phyloP scores from a whole-genome alignment of 2,797 vertebrate species.

The Hydrocynus forskahlii region DNA sequence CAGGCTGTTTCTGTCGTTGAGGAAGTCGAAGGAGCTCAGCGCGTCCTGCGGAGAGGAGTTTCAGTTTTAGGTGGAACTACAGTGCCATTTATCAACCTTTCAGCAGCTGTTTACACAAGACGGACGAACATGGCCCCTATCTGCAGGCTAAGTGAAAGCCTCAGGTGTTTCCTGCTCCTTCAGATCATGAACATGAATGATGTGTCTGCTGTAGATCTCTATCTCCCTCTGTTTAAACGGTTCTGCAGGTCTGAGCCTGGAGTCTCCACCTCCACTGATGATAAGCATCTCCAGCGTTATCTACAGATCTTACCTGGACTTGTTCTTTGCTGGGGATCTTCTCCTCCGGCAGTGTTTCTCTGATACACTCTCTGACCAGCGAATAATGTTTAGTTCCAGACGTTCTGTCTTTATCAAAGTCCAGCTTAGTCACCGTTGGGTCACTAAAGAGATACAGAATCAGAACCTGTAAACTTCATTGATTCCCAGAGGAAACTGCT shows the following conservation, averaged over 20 bases:
- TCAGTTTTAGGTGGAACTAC: background rate
- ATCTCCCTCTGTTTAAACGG: slow-evolving; percentile 5
- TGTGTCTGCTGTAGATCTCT: slow-evolving; percentile 18
- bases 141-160: too few relatives aligned
- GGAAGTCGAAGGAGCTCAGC: slow-evolving; percentile 86
- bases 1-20: slow-evolving; percentile 88
- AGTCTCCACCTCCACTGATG: too few relatives aligned
- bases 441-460: slow-evolving; percentile 79
- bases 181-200: slow-evolving; percentile 20
- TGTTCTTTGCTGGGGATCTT: slow-evolving; percentile 80
- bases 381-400: slow-evolving; percentile 85
- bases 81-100: too few relatives aligned
- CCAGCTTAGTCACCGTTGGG: slow-evolving; percentile 91
- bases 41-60: slow-evolving; percentile 75
- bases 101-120: too few relatives aligned
- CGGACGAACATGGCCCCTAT: too few relatives aligned
- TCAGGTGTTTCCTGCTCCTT: background rate
- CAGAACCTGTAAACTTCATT: too few relatives aligned
- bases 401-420: slow-evolving; percentile 91
- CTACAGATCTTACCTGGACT: slow-evolving; percentile 86
- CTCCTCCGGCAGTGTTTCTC: slow-evolving; percentile 79
- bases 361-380: slow-evolving; percentile 80
- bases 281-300: too few relatives aligned
- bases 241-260: too few relatives aligned
- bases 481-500: too few relatives aligned